These are phyloP conservation scores for Punctoribates punctum DNA, from an alignment of 2,888 invertebrate species.

Conservation along the genomic window DNA sequence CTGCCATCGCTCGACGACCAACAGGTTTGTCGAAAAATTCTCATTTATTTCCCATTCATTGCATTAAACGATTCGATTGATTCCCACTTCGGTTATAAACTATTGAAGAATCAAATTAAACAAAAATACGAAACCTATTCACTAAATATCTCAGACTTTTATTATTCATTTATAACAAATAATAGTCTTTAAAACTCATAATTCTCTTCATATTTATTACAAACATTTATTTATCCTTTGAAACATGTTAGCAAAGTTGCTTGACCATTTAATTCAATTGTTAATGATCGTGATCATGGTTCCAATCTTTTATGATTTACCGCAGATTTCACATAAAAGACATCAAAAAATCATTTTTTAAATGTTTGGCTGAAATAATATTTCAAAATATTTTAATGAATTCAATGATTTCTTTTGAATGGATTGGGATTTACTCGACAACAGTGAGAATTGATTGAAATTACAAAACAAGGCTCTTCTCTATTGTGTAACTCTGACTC, in stretches of 20 bases:
- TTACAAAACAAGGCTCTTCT: neutral
- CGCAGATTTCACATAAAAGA: no score
- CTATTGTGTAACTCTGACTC: conserved; percentile 14
- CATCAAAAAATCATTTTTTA: neutral
- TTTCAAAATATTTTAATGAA: neutral
- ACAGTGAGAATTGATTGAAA: neutral
- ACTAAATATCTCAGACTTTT: no score
- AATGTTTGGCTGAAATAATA: neutral
- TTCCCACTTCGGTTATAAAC: neutral
- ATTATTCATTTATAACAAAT: no score
- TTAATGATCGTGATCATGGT: no score
- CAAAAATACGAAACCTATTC: no score
- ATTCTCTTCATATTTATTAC: no score
- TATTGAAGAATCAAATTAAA: no score
- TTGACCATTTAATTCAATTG: neutral
- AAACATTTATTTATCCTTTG: no score
- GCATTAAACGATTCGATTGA: neutral
- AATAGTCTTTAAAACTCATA: no score
- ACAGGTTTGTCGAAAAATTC: conserved; percentile 50
- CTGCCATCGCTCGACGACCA: conserved; percentile 62
- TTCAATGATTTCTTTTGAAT: neutral
- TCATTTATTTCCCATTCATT: neutral
- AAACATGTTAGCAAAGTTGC: neutral
- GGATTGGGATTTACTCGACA: neutral
- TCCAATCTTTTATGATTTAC: no score